A percentile compares a stretch with the other conserved stretches of the same genome.
These are phyloP conservation scores for Phaethon lepturus DNA, from an alignment of 2,113 vertebrate species.

Conservation along the genomic window DNA sequence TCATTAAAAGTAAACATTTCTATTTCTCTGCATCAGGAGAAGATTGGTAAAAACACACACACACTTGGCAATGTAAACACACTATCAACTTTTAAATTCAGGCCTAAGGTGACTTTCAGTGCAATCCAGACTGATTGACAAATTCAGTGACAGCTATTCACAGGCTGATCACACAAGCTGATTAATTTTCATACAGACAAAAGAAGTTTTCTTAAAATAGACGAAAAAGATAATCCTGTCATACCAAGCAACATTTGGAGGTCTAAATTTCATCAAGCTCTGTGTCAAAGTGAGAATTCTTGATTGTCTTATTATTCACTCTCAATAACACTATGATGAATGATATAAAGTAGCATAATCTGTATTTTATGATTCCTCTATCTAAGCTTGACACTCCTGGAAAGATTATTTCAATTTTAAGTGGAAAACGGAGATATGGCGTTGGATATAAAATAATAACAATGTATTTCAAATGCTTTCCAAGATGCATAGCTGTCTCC, in stretches of 20 bases:
- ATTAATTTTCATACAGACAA: not conserved
- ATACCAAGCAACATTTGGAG: not conserved
- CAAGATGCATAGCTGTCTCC: not conserved
- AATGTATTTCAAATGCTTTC: not conserved
- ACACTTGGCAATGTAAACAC: not conserved
- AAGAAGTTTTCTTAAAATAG: not conserved
- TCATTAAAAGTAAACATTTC: not conserved
- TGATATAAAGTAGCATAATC: not conserved
- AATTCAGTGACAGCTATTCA: not conserved
- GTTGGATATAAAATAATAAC: not conserved
- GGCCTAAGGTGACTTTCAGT: not conserved
- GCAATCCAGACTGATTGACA: not conserved
- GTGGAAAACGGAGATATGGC: not conserved
- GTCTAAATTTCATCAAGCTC: not conserved
- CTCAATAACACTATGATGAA: not conserved
- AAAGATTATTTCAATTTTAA: conserved; percentile 18
- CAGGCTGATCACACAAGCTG: not conserved
- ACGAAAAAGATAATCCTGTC: not conserved
- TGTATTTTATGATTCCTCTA: not conserved
- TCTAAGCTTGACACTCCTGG: not conserved
- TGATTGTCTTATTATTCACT: not conserved
- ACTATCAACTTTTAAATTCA: not conserved
- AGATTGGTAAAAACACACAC: not conserved
- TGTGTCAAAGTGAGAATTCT: not conserved
- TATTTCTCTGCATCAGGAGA: not conserved